These are phyloP conservation scores for Eupithecia subumbrata DNA, from an alignment of 2,888 invertebrate genomes.

Conservation along the genomic window DNA sequence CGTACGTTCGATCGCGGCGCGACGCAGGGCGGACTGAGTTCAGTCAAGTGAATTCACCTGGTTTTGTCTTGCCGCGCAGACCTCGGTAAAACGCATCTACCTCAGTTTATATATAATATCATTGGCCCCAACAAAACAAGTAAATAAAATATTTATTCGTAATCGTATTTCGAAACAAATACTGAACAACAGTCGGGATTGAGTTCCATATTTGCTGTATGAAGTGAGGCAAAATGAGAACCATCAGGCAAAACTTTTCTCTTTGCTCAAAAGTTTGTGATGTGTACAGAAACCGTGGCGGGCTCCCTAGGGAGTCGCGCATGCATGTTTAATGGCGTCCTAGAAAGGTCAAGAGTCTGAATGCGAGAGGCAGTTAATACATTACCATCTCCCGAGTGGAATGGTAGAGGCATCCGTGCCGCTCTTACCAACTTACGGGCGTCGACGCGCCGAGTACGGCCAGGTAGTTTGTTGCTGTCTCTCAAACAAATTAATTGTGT, in stretches of 20 bases:
- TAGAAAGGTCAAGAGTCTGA: constrained; percentile 80
- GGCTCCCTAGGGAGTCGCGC: constrained; percentile 70
- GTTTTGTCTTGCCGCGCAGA: too few species aligned
- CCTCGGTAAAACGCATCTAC: too few species aligned
- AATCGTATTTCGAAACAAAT: constrained; percentile 51
- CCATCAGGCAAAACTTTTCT: constrained; percentile 75
- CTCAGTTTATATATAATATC: too few species aligned
- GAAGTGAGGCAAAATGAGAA: constrained; percentile 70
- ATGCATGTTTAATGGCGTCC: constrained; percentile 82
- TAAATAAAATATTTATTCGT: constrained; percentile 48
- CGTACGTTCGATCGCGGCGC: too few species aligned
- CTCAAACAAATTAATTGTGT: constrained; percentile 81
- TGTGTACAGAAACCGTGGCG: constrained; percentile 72
- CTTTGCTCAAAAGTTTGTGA: constrained; percentile 76
- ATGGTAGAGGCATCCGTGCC: constrained; percentile 56
- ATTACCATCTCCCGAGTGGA: constrained; percentile 72
- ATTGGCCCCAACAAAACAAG: constrained; percentile 36
- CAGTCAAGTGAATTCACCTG: too few species aligned
- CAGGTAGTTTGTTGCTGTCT: constrained; percentile 81
- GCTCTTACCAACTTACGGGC: constrained; percentile 70
- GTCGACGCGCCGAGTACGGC: constrained; percentile 62
- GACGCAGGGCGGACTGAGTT: too few species aligned
- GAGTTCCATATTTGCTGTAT: constrained; percentile 60
- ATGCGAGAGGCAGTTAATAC: constrained; percentile 76
- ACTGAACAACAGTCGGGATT: constrained; percentile 56